Evolutionary conservation across 2,888 invertebrate species (phyloP).

Genomic region (Sturmia bella): DNA sequence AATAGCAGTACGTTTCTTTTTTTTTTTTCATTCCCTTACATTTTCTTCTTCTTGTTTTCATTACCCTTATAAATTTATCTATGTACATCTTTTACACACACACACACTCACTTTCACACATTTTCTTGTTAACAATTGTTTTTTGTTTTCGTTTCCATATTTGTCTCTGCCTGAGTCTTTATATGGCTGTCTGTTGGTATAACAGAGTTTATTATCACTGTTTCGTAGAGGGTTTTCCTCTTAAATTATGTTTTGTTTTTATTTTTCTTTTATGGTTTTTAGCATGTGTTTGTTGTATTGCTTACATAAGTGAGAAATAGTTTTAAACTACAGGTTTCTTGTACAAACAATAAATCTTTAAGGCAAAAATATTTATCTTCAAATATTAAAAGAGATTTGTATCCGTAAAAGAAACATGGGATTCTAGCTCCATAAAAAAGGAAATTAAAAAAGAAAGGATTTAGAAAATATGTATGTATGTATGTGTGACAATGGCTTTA

Average conservation of each 20-base stretch:
- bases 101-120: background rate
- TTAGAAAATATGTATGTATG: background rate
- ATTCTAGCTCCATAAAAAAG: background rate
- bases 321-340: conserved; percentile 14
- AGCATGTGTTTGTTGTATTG: background rate
- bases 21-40: background rate
- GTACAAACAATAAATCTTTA: background rate
- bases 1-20: conserved; percentile 77
- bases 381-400: background rate
- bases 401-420: background rate
- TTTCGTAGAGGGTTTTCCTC: conserved; percentile 3
- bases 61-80: background rate
- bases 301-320: conserved; percentile 6
- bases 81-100: too few species aligned
- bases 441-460: background rate
- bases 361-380: background rate
- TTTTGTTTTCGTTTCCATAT: background rate
- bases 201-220: background rate
- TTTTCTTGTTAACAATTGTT: background rate
- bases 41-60: background rate
- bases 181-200: background rate
- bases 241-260: conserved; percentile 4
- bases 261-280: conserved; percentile 16
- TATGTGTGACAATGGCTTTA: background rate
- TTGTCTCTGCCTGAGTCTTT: background rate